A percentile compares a stretch with the other conserved stretches of the same genome.
phyloP scores from a whole-genome alignment of 2,888 invertebrate species.

The Microctonus aethiopoides region DNA sequence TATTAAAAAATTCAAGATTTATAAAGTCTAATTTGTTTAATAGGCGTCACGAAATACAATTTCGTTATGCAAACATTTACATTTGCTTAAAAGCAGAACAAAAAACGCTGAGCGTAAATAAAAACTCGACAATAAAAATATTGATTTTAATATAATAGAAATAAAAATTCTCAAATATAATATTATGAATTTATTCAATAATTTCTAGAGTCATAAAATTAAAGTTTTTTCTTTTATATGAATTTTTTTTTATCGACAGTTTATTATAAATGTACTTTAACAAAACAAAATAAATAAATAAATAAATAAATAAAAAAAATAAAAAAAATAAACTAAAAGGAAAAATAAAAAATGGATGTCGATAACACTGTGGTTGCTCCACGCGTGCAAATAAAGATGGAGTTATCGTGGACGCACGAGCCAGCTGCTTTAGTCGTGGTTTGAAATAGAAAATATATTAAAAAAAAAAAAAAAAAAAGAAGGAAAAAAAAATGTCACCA shows the following conservation, averaged over 20 bases:
- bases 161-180: too few species aligned
- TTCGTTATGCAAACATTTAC: too few species aligned
- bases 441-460: neutral
- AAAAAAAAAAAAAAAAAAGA: neutral
- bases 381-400: neutral
- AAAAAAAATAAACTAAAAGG: too few species aligned
- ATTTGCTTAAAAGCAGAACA: too few species aligned
- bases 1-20: too few species aligned
- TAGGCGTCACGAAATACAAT: too few species aligned
- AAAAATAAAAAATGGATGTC: neutral
- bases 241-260: neutral
- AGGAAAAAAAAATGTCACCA: neutral
- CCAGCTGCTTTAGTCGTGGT: neutral
- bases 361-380: neutral
- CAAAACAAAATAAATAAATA: too few species aligned
- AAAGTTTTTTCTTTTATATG: neutral
- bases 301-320: too few species aligned
- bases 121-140: too few species aligned
- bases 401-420: neutral
- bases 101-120: too few species aligned
- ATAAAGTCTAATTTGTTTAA: too few species aligned
- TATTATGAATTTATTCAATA: neutral
- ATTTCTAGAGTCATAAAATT: neutral
- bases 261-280: neutral
- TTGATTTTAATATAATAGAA: too few species aligned